Conservation (phyloP, 1,140 invertebrate species). For the Eufriesea mexicana region DNA sequence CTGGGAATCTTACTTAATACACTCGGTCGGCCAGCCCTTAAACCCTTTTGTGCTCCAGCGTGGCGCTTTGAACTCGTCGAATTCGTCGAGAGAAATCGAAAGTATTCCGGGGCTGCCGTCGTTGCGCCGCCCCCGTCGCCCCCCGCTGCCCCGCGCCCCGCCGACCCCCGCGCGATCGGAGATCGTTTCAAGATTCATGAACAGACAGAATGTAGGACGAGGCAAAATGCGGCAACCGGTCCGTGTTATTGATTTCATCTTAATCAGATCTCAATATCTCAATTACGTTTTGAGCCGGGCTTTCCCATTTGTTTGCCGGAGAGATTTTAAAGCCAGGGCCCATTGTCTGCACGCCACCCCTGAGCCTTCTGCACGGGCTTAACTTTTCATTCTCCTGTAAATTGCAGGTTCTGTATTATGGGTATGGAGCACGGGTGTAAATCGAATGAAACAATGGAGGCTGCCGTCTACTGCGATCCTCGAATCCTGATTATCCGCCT, state of each 20-base stretch:
- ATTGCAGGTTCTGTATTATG: slow-evolving; percentile 79
- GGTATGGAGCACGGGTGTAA: slow-evolving; percentile 76
- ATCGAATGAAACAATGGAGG: slow-evolving; percentile 81
- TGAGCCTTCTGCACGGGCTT: slow-evolving; percentile 75
- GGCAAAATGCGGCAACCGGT: slow-evolving; percentile 46
- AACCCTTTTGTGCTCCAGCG: slow-evolving; percentile 45
- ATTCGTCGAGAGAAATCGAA: slow-evolving; percentile 50
- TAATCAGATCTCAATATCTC: slow-evolving; percentile 82
- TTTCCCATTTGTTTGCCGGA: slow-evolving; percentile 78
- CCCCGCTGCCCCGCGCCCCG: background rate
- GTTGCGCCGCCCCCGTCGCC: background rate
- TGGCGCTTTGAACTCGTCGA: slow-evolving; percentile 43
- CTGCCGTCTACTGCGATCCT: slow-evolving; percentile 68
- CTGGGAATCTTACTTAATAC: slow-evolving; percentile 27
- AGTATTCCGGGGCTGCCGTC: slow-evolving; percentile 24
- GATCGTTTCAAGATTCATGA: slow-evolving; percentile 41
- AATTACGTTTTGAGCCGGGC: slow-evolving; percentile 80
- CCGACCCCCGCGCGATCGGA: background rate
- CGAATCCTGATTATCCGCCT: slow-evolving; percentile 68
- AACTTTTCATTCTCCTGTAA: slow-evolving; percentile 81
- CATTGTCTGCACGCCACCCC: slow-evolving; percentile 78
- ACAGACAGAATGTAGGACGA: slow-evolving; percentile 58
- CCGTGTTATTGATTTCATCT: slow-evolving; percentile 81
- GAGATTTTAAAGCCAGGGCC: slow-evolving; percentile 79
- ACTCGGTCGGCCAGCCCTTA: slow-evolving; percentile 6